Evolutionary conservation across 2,888 invertebrate genomes (phyloP).

Genomic region (Pseudanteris insignis): DNA sequence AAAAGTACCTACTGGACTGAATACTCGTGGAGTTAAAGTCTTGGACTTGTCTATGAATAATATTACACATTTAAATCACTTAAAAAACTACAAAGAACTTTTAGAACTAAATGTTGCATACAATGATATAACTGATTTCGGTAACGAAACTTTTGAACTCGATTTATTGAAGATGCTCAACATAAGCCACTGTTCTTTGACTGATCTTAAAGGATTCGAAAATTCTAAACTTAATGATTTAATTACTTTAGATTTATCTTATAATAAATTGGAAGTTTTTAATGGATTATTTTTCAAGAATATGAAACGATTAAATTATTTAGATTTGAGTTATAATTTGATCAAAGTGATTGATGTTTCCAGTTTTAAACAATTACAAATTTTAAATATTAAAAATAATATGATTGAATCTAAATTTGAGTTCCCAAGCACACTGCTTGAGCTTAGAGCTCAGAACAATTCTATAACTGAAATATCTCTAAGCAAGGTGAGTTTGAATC

Average conservation of each 20-base stretch:
- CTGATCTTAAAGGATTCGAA: conserved; percentile 56
- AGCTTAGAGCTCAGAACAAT: conserved; percentile 49
- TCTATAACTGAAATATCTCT: no score
- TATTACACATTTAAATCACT: conserved; percentile 64
- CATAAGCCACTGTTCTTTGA: conserved; percentile 68
- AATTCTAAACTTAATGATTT: conserved; percentile 54
- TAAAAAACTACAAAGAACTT: conserved; percentile 57
- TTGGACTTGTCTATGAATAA: conserved; percentile 70
- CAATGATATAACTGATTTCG: conserved; percentile 67
- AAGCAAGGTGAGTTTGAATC: conserved; percentile 47
- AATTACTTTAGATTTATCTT: conserved; percentile 53
- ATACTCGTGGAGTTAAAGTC: conserved; percentile 60
- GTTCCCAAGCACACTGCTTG: conserved; percentile 49
- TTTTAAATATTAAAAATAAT: conserved; percentile 52
- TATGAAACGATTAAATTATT: conserved; percentile 65
- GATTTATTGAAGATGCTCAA: conserved; percentile 67
- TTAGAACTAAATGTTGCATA: conserved; percentile 68
- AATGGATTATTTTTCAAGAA: conserved; percentile 65
- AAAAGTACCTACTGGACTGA: conserved; percentile 6
- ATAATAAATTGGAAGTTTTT: conserved; percentile 65
- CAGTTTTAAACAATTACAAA: conserved; percentile 42
- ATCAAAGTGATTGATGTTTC: conserved; percentile 45
- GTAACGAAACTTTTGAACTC: conserved; percentile 64
- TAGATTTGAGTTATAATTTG: conserved; percentile 57
- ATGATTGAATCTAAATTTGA: conserved; percentile 45